Evolutionary conservation across 2,797 vertebrate genomes (phyloP).

Genomic region (Petrocephalus schoutedeni): DNA sequence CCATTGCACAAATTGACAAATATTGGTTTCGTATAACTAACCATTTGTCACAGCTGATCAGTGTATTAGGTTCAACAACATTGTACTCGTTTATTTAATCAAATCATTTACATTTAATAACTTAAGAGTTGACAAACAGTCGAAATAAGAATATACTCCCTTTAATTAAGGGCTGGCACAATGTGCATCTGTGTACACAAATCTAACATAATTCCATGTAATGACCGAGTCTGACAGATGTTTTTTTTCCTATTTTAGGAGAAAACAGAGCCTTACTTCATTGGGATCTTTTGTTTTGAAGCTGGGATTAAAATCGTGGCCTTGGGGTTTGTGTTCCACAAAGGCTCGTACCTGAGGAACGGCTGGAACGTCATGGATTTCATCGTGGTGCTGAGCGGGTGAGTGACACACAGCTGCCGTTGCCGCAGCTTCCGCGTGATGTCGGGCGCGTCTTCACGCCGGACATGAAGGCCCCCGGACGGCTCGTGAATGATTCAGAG

Average conservation of each 20-base stretch:
- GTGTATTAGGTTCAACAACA: neutral
- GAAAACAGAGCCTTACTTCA: conserved; percentile 97
- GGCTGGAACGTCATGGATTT: conserved; percentile 99
- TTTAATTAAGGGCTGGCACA: neutral
- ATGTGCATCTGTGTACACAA: neutral
- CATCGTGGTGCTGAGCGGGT: conserved; percentile 97
- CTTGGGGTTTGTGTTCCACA: conserved; percentile 93
- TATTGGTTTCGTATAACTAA: neutral
- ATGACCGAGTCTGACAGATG: neutral
- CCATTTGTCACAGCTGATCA: neutral
- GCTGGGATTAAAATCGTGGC: conserved; percentile 97
- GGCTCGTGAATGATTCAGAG: neutral
- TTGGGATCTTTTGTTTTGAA: conserved; percentile 98
- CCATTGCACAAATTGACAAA: neutral
- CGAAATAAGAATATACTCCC: neutral
- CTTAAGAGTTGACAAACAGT: neutral
- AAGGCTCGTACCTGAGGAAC: conserved; percentile 93
- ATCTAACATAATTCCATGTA: neutral
- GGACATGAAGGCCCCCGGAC: neutral
- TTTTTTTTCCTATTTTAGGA: conserved; percentile 65
- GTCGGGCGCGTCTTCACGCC: neutral
- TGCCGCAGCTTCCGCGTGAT: neutral
- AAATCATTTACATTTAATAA: neutral
- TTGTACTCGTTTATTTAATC: neutral
- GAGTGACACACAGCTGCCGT: conserved; percentile 51